Percentiles rank a stretch among this genome's conserved stretches.
phyloP scores from a whole-genome alignment of 2,888 invertebrate species.

The Aspidapion aeneum region DNA sequence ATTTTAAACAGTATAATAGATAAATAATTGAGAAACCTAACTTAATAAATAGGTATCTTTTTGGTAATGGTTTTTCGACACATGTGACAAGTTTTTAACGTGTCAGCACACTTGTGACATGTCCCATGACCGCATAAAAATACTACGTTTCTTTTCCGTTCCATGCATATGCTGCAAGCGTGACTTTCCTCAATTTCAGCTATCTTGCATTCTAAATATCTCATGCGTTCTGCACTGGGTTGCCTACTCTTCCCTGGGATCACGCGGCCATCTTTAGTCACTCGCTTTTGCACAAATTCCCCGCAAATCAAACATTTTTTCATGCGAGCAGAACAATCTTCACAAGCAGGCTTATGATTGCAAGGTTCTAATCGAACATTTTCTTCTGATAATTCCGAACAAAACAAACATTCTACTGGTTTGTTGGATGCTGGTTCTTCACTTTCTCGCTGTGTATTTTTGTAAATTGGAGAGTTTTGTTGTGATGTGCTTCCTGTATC shows the following conservation, averaged over 20 bases:
- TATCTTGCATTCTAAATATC: slow-evolving; percentile 72
- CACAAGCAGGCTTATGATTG: slow-evolving; percentile 69
- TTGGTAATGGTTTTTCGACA: slow-evolving; percentile 73
- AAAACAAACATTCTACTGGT: slow-evolving; percentile 64
- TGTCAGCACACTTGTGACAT: slow-evolving; percentile 77
- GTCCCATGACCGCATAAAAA: slow-evolving; percentile 88
- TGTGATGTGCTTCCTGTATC: slow-evolving; percentile 39
- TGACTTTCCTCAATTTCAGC: slow-evolving; percentile 85
- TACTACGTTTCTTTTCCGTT: slow-evolving; percentile 73
- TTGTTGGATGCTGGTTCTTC: slow-evolving; percentile 41
- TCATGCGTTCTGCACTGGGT: slow-evolving; percentile 63
- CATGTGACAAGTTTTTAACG: slow-evolving; percentile 83
- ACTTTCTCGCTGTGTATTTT: slow-evolving; percentile 38
- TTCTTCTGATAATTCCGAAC: slow-evolving; percentile 63
- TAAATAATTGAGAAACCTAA: neutral
- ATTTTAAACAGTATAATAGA: neutral
- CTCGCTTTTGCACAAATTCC: slow-evolving; percentile 54
- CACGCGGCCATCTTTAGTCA: slow-evolving; percentile 53
- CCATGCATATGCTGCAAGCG: slow-evolving; percentile 87
- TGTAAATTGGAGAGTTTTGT: slow-evolving; percentile 44
- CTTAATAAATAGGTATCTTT: slow-evolving; percentile 57
- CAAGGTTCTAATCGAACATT: slow-evolving; percentile 69
- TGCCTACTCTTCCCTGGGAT: slow-evolving; percentile 53
- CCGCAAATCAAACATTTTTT: slow-evolving; percentile 73
- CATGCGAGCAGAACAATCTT: slow-evolving; percentile 72